Percentiles rank a stretch among this genome's conserved stretches.
Evolutionary conservation across 35 echinoderm and acorn worm species (phyloP).

Genomic region (Apostichopus parvimensis): DNA sequence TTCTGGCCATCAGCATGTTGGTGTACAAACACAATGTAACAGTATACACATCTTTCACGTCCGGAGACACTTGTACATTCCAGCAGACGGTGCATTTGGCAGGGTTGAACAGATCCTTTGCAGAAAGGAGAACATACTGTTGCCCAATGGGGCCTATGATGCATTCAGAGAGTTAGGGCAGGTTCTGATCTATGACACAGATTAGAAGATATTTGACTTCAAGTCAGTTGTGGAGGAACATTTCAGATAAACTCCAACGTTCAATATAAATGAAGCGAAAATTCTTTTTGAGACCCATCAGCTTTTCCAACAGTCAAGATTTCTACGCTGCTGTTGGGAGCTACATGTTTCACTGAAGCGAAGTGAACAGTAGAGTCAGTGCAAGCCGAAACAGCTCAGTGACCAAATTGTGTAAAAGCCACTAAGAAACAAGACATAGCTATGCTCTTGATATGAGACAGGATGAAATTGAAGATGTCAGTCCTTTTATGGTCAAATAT

Average conservation of each 20-base stretch:
- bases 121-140: conserved; percentile 51
- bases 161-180: conserved; percentile 47
- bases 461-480: too few relatives aligned
- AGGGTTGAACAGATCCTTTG: conserved; percentile 48
- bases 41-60: conserved; percentile 13
- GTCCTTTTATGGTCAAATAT: too few relatives aligned
- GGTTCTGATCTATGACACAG: conserved; percentile 35
- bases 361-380: conserved; percentile 15
- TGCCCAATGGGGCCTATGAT: conserved; percentile 51
- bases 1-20: conserved; percentile 40
- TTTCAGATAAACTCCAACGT: not conserved
- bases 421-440: conserved; percentile 18
- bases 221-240: not conserved
- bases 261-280: conserved; percentile 60
- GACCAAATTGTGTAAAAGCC: conserved; percentile 48
- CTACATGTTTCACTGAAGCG: conserved; percentile 27
- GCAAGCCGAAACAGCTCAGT: not conserved
- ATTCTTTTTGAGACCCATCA: not conserved
- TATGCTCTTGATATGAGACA: not conserved
- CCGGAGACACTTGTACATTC: conserved; percentile 57
- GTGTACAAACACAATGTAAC: conserved; percentile 11
- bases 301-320: conserved; percentile 22
- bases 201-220: conserved; percentile 52
- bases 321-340: conserved; percentile 27
- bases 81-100: conserved; percentile 57